These are phyloP conservation scores for Lomographa bimaculata DNA, from an alignment of 2,888 invertebrate species.

Conservation along the genomic window DNA sequence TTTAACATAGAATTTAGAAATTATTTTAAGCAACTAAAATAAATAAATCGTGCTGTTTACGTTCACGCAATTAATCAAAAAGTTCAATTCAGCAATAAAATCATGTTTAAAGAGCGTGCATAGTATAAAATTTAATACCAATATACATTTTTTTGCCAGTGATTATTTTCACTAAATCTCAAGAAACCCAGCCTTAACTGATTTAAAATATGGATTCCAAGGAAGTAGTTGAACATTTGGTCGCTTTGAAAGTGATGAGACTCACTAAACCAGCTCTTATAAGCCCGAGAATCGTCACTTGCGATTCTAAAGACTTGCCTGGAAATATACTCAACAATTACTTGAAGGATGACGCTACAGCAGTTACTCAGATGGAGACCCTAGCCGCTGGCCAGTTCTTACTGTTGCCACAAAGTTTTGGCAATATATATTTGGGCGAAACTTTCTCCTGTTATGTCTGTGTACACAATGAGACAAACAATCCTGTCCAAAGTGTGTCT, in stretches of 20 bases:
- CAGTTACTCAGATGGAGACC: constrained; percentile 91
- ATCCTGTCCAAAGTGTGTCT: constrained; percentile 91
- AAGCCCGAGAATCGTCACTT: constrained; percentile 91
- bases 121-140: no score
- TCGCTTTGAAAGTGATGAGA: constrained; percentile 94
- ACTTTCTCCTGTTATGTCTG: constrained; percentile 99
- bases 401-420: constrained; percentile 97
- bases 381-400: constrained; percentile 95
- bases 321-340: constrained; percentile 91
- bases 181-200: no score
- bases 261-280: constrained; percentile 95
- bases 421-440: constrained; percentile 98
- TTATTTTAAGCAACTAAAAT: no score
- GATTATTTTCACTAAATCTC: no score
- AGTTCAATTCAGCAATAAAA: no score
- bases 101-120: no score
- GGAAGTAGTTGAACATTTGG: constrained; percentile 84
- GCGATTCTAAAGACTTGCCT: constrained; percentile 93
- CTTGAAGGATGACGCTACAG: constrained; percentile 92
- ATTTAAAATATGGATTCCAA: constrained; percentile 85
- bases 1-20: no score
- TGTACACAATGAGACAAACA: constrained; percentile 97
- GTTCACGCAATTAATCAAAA: no score
- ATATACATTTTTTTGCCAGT: no score
- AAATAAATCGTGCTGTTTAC: no score